Percentiles rank a stretch among this genome's conserved stretches.
These are phyloP conservation scores for Aplocera efformata DNA, from an alignment of 2,888 invertebrate species.

Conservation along the genomic window DNA sequence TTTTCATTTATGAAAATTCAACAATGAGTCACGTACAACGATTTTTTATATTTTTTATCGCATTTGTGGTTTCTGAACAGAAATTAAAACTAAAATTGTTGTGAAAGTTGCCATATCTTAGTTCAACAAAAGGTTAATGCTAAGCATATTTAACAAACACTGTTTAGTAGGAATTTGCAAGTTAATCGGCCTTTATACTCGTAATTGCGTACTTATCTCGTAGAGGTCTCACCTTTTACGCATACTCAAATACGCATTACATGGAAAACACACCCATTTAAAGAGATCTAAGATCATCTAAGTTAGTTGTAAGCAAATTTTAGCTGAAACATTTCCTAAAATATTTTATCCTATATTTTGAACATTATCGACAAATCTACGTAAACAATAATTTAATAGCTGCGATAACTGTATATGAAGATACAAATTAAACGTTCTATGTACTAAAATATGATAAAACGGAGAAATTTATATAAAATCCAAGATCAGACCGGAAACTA, in stretches of 20 bases:
- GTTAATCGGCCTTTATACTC: conserved; percentile 37
- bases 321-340: conserved; percentile 26
- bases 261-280: conserved; percentile 37
- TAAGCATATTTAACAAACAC: conserved; percentile 9
- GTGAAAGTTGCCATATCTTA: conserved; percentile 21
- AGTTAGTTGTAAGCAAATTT: conserved; percentile 36
- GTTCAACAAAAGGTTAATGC: conserved; percentile 8
- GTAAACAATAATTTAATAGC: too few relatives aligned
- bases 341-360: too few relatives aligned
- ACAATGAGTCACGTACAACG: conserved; percentile 17
- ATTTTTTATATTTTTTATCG: conserved; percentile 14
- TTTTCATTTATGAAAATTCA: conserved; percentile 12
- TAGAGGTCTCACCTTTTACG: conserved; percentile 35
- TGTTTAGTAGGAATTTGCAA: conserved; percentile 37
- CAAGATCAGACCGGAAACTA: conserved; percentile 20
- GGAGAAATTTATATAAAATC: not conserved
- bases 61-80: conserved; percentile 6
- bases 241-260: conserved; percentile 26
- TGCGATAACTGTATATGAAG: too few relatives aligned
- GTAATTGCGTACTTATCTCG: conserved; percentile 36
- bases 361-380: too few relatives aligned
- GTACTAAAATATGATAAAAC: too few relatives aligned
- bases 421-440: too few relatives aligned
- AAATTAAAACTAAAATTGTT: conserved; percentile 16
- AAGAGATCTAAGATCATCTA: conserved; percentile 35